These are phyloP conservation scores for Drosophila recens DNA, from an alignment of 2,888 invertebrate species.

Conservation along the genomic window DNA sequence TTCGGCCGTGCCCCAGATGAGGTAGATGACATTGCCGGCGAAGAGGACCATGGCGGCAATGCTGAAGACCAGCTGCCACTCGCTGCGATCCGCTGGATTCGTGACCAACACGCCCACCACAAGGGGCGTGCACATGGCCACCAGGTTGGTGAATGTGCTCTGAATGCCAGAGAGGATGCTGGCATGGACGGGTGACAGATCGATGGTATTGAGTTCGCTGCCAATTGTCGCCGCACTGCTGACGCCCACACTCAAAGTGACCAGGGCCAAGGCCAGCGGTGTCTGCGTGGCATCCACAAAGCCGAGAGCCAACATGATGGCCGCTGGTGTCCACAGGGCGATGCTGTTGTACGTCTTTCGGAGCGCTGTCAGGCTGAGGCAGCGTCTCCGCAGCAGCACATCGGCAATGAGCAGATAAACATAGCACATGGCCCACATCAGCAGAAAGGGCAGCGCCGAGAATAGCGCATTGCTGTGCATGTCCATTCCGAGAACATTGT, in stretches of 20 bases:
- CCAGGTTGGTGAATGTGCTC: constrained; percentile 87
- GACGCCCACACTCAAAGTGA: constrained; percentile 86
- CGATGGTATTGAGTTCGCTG: constrained; percentile 87
- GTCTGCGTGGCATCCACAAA: constrained; percentile 84
- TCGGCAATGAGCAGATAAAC: constrained; percentile 85
- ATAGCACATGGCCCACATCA: constrained; percentile 85
- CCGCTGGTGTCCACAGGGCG: constrained; percentile 86
- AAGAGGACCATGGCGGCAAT: constrained; percentile 89
- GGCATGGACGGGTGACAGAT: constrained; percentile 89
- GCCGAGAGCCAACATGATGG: constrained; percentile 86
- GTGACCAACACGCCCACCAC: constrained; percentile 86
- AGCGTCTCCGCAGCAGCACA: constrained; percentile 83
- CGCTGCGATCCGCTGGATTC: constrained; percentile 85
- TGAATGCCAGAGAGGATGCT: constrained; percentile 89
- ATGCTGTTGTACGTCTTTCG: constrained; percentile 80
- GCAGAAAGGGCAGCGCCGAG: constrained; percentile 86
- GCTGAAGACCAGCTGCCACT: constrained; percentile 91
- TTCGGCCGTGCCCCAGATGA: constrained; percentile 89
- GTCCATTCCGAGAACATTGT: constrained; percentile 87
- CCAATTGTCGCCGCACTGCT: constrained; percentile 84
- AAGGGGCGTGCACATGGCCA: constrained; percentile 88
- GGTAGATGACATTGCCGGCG: constrained; percentile 89
- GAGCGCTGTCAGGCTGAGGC: constrained; percentile 81
- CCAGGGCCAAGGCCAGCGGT: constrained; percentile 85
- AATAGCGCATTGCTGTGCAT: constrained; percentile 86